Base-by-base conservation (phyloP, 1,140 invertebrate species). In the Leptinotarsa texana region DNA sequence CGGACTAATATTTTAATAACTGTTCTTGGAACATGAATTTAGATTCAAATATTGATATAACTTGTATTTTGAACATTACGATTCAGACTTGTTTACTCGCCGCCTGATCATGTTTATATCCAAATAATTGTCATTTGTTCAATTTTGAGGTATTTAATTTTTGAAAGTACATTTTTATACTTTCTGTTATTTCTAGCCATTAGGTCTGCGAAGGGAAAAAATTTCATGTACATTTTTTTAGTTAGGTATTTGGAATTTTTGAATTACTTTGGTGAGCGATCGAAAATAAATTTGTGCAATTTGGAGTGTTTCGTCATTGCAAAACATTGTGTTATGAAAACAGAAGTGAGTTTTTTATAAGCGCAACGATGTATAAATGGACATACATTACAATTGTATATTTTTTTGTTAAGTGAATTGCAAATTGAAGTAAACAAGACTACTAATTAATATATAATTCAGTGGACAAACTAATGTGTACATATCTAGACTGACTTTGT, bases 401-500 rank as follows among this genome's bases (percentile, higher is more conserved):
- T 61, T 69, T 27, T 21, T 57, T 63, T 13, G 47, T 57, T 57
- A 57, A 57, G 61, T 33, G 69, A 18, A 33, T n/a, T 27, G 33
- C 17, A 63, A 62, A 72, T 24, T 66, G 48, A 57, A 63, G 69
- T 57, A 73, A 73, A 63, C 68, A 78, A 68, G 72, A 78, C 75
- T 79, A 78, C 6, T 57, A 57, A 57, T 57, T 57, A 57, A 57
- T 57, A 57, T 78, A 76, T 47, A 76, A 72, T 77, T 76, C 73
- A 79, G 74, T 75, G 75, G 76, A 72, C 74, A 72, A 79, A 75
- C 48, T 69, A 74, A 74, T 81, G 79, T 81, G 79, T 81, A 81
- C 80, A 81, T 81, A 81, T 81, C 79, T 81, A 81, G 79, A 81
- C 79, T 80, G 79, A 81, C 73, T 80, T 80, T 80, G 79, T 81